Base-by-base conservation (phyloP, 2,113 vertebrate genomes). In the Lampris incognitus region DNA sequence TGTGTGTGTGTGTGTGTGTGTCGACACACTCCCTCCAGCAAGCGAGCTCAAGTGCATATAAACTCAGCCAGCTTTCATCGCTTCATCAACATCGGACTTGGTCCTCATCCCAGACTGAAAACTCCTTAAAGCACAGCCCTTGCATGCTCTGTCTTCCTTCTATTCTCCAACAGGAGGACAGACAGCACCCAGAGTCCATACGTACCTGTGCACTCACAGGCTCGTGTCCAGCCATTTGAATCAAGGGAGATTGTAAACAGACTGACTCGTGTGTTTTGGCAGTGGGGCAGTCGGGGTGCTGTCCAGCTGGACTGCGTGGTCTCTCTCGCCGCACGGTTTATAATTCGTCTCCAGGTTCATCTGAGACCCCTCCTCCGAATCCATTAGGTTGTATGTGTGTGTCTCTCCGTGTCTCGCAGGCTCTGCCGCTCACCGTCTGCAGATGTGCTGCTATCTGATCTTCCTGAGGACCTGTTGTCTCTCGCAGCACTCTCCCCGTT, bases 51-150 rank as follows among this genome's bases (percentile, higher is more conserved):
- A 75, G 40, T 75, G 82, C 37, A 51, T 38, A 56, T 59, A 40
- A 51, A 42, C 71, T 73, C 39, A 65, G 64, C 68, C 64, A 48
- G 48, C 51, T 46, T 85, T 81, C 66, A 70, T 48, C 51, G 36
- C 66, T 72, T n/a, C 24, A 24, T 24, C 24, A 67, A 57, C 69
- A 58, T 65, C 71, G 67, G 51, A 65, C 57, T 54, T 69, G 51
- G 69, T 62, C 13, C 7, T 65, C 42, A 40, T 82, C 87, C 76
- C 74, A 59, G 69, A 74, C 61, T 70, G 62, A 59, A 65, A 71
- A 55, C 55, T 65, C 39, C 62, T 69, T 57, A 9, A 72, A 62
- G 66, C n/a, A 46, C 62, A 72, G 80, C 68, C 66, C 66, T 66
- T 50, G 65, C 46, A 1, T 1, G 61, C 9, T 46, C 51, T 5